Evolutionary conservation across 2,113 vertebrate species (phyloP).

Genomic region (Solea senegalensis): DNA sequence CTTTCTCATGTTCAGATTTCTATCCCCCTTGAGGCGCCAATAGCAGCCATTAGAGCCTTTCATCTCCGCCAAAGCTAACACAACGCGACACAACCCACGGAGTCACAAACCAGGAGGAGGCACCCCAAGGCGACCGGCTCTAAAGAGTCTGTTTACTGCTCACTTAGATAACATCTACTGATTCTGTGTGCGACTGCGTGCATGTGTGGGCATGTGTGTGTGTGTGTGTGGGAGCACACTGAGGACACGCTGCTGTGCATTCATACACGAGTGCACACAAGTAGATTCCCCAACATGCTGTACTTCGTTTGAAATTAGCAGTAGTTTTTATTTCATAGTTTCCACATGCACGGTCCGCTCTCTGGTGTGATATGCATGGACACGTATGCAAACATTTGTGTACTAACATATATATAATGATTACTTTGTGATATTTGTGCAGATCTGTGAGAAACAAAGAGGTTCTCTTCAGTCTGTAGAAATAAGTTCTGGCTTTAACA

Average conservation of each 20-base stretch:
- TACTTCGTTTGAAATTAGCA: neutral
- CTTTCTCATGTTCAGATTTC: constrained; percentile 41
- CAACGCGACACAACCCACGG: constrained; percentile 49
- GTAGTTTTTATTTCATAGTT: too few relatives aligned
- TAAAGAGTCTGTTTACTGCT: constrained; percentile 72
- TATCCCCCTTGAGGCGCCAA: constrained; percentile 17
- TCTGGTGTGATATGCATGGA: too few relatives aligned
- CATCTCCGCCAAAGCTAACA: constrained; percentile 58
- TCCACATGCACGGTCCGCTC: too few relatives aligned
- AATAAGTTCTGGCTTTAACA: too few relatives aligned
- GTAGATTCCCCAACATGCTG: neutral
- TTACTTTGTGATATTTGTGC: too few relatives aligned
- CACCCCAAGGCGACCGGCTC: constrained; percentile 42
- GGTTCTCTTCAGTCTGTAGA: too few relatives aligned
- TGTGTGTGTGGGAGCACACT: constrained; percentile 24
- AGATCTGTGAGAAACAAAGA: too few relatives aligned
- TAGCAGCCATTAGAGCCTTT: constrained; percentile 60
- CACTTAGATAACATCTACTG: constrained; percentile 70
- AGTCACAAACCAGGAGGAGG: constrained; percentile 54
- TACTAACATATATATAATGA: too few relatives aligned
- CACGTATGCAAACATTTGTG: too few relatives aligned
- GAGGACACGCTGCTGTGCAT: constrained; percentile 8
- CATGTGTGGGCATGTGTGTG: constrained; percentile 19
- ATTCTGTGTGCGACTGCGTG: constrained; percentile 31
- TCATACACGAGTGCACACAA: neutral